Percentiles rank a stretch among this genome's conserved stretches.
Evolutionary conservation across 2,888 invertebrate species (phyloP).

Genomic region (Cancer borealis): DNA sequence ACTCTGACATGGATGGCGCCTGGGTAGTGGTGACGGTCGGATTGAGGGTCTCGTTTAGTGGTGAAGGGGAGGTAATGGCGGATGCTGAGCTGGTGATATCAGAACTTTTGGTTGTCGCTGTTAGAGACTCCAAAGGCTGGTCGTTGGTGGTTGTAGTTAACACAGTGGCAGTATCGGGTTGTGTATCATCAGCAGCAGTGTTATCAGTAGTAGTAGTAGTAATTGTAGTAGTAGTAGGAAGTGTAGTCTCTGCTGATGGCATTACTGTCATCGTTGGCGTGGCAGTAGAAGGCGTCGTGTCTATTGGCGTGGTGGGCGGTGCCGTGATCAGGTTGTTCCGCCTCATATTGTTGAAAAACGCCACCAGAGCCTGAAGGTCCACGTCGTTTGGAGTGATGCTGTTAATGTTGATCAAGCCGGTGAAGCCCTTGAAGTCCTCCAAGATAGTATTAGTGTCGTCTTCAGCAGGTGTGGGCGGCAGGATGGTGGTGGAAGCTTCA

Average conservation of each 20-base stretch:
- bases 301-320: not conserved
- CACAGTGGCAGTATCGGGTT: not conserved
- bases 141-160: conserved; percentile 21
- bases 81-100: not conserved
- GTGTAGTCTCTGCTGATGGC: not conserved
- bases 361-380: conserved; percentile 50
- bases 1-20: not conserved
- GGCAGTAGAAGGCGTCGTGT: not conserved
- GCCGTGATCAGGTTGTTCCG: conserved; percentile 4
- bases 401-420: conserved; percentile 64
- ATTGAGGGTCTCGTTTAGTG: not conserved
- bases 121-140: not conserved
- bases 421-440: conserved; percentile 49
- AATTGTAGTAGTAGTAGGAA: not conserved
- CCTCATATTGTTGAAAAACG: conserved; percentile 58
- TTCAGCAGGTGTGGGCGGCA: conserved; percentile 39
- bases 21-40: conserved; percentile 50
- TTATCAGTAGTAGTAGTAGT: not conserved
- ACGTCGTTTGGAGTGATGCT: conserved; percentile 65
- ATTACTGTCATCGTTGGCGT: not conserved
- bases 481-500: not conserved
- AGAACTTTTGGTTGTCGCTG: conserved; percentile 32
- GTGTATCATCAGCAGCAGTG: not conserved
- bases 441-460: conserved; percentile 48
- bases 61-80: conserved; percentile 52